Percentiles rank a stretch among this genome's conserved stretches.
phyloP scores from a whole-genome alignment of 1,140 invertebrate genomes.

The Drosophila navojoa region DNA sequence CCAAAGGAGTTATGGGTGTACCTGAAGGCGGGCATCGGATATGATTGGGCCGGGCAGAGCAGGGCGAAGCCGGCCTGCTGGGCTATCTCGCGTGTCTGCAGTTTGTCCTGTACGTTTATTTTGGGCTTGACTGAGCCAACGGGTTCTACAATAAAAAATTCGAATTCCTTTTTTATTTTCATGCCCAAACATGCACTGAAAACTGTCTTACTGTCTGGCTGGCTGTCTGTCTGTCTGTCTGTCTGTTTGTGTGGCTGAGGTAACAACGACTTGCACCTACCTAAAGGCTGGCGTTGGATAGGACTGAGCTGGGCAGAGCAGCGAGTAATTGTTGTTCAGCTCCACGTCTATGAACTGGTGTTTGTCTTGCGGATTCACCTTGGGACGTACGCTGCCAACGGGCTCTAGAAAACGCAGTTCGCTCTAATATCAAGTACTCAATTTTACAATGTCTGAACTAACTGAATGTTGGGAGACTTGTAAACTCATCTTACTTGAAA shows the following conservation, averaged over 20 bases:
- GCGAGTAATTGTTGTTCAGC: constrained; percentile 87
- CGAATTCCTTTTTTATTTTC: constrained; percentile 14
- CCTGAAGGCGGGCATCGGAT: constrained; percentile 89
- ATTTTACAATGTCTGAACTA: not conserved
- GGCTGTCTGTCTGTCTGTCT: too few relatives aligned
- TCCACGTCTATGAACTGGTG: constrained; percentile 86
- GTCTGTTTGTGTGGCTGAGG: constrained; percentile 7
- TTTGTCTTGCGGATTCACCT: constrained; percentile 85
- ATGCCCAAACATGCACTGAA: constrained; percentile 9
- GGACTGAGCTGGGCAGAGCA: constrained; percentile 87
- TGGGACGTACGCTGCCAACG: constrained; percentile 89
- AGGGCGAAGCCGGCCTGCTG: constrained; percentile 85
- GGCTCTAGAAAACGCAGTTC: constrained; percentile 86
- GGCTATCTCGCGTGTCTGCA: constrained; percentile 72
- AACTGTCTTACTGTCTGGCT: constrained; percentile 28
- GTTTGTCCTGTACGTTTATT: constrained; percentile 86
- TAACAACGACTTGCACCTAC: constrained; percentile 84
- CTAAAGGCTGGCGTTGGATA: constrained; percentile 89
- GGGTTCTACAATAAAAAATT: constrained; percentile 86
- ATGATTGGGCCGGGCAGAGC: constrained; percentile 88
- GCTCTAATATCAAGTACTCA: not conserved
- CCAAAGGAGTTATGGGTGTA: constrained; percentile 73
- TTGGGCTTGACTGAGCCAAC: constrained; percentile 89
- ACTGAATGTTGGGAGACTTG: constrained; percentile 40
- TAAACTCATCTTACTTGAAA: constrained; percentile 84